A percentile compares a stretch with the other conserved stretches of the same genome.
Evolutionary conservation across 2,797 vertebrate species (phyloP).

Genomic region (Cossypha niveicapilla): DNA sequence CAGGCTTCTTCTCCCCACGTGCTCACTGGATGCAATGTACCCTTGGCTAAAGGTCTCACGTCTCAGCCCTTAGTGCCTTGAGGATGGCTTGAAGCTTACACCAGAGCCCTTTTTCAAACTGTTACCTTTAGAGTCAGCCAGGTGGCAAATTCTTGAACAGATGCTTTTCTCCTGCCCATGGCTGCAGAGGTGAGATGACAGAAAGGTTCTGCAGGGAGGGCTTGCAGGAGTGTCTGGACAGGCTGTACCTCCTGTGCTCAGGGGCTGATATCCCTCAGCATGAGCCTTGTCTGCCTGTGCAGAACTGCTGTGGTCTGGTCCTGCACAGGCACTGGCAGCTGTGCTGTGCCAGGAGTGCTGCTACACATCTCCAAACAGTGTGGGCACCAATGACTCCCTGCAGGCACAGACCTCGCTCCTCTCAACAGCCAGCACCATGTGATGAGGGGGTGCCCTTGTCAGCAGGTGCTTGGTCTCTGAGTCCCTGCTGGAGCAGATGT

Average conservation of each 20-base stretch:
- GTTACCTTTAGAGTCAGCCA: neutral
- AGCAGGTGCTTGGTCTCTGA: neutral
- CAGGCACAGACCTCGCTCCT: neutral
- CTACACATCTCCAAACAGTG: fast-evolving
- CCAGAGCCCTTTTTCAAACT: neutral
- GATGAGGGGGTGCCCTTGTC: neutral
- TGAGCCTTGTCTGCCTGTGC: neutral
- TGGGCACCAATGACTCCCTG: neutral
- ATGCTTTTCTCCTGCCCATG: neutral
- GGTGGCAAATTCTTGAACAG: neutral
- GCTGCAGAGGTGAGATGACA: neutral
- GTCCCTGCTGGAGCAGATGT: neutral
- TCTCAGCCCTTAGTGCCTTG: neutral
- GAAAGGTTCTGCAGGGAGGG: neutral
- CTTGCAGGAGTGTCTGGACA: neutral
- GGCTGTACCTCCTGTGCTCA: neutral
- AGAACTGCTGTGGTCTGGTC: neutral
- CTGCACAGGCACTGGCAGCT: neutral
- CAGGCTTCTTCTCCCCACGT: neutral
- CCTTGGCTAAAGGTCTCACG: neutral
- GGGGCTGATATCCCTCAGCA: fast-evolving
- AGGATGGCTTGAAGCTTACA: neutral
- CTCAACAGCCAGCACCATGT: neutral
- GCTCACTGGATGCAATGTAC: neutral
- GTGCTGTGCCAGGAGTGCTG: neutral